Percentiles rank a stretch among this genome's conserved stretches.
Conservation (phyloP, 2,797 vertebrate genomes). For the Lagothrix lagotricha region DNA sequence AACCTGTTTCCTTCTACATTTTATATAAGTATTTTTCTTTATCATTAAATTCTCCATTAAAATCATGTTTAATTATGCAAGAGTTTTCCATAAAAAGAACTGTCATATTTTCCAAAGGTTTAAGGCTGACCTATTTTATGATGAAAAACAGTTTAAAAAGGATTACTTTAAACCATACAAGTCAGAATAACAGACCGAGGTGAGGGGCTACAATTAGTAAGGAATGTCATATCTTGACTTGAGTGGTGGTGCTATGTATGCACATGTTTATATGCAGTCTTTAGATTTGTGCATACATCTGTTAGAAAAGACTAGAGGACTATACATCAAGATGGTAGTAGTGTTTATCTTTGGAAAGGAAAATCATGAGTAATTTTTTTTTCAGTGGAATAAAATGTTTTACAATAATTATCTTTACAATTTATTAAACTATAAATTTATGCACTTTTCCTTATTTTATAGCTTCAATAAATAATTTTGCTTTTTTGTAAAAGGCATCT, state of each 20-base stretch:
- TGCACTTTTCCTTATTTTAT: background rate
- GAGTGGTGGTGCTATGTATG: background rate
- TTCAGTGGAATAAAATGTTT: constrained; percentile 14
- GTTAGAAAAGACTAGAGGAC: background rate
- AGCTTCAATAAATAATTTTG: background rate
- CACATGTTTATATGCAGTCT: background rate
- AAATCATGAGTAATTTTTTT: background rate
- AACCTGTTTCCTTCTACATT: background rate
- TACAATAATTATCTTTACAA: background rate
- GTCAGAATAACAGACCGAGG: background rate
- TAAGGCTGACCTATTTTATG: constrained; percentile 2
- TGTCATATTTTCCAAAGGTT: constrained; percentile 19
- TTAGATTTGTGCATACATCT: background rate
- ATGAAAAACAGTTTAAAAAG: constrained; percentile 38
- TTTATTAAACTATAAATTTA: background rate
- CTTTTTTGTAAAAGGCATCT: background rate
- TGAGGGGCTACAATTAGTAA: background rate
- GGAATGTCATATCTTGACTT: background rate
- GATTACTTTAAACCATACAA: background rate
- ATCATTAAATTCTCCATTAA: background rate
- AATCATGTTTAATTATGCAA: background rate
- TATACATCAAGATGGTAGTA: background rate
- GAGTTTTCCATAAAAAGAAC: constrained; percentile 17
- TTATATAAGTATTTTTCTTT: constrained; percentile 24
- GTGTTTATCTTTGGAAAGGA: background rate